Percentiles rank a stretch among this genome's conserved stretches.
These are phyloP conservation scores for Thera britannica DNA, from an alignment of 2,888 invertebrate genomes.

Conservation along the genomic window DNA sequence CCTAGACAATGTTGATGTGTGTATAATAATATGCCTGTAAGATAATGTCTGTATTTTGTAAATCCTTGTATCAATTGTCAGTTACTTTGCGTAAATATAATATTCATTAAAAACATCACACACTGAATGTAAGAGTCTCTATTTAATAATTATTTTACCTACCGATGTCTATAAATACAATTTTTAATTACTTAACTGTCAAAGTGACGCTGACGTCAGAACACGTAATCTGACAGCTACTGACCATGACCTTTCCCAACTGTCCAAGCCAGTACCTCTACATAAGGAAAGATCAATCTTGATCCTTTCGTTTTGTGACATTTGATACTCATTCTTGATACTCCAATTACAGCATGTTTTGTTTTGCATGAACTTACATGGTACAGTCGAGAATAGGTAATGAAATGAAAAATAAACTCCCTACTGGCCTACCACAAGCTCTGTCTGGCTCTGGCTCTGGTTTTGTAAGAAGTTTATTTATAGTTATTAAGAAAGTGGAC, in stretches of 20 bases:
- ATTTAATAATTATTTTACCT: too few relatives aligned
- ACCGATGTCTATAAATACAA: background rate
- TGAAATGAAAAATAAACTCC: background rate
- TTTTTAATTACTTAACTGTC: slow-evolving; percentile 1
- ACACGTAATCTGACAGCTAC: slow-evolving; percentile 6
- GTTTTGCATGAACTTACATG: background rate
- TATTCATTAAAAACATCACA: too few relatives aligned
- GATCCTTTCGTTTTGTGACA: slow-evolving; percentile 36
- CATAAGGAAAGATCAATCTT: slow-evolving; percentile 33
- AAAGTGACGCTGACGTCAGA: background rate
- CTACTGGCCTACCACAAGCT: too few relatives aligned
- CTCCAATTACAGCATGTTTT: slow-evolving; percentile 22
- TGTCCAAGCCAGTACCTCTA: slow-evolving; percentile 17
- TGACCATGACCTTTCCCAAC: slow-evolving; percentile 35
- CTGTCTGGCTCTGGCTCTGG: too few relatives aligned
- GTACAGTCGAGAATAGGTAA: background rate
- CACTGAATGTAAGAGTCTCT: too few relatives aligned
- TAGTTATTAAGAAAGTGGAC: too few relatives aligned
- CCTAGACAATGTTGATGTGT: too few relatives aligned
- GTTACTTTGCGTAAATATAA: too few relatives aligned
- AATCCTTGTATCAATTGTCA: too few relatives aligned
- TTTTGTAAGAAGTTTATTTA: too few relatives aligned
- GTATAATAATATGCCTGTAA: too few relatives aligned
- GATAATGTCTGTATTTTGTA: too few relatives aligned
- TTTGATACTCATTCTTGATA: slow-evolving; percentile 32